phyloP scores from a whole-genome alignment of 2,888 invertebrate genomes.

The Alcis repandata region DNA sequence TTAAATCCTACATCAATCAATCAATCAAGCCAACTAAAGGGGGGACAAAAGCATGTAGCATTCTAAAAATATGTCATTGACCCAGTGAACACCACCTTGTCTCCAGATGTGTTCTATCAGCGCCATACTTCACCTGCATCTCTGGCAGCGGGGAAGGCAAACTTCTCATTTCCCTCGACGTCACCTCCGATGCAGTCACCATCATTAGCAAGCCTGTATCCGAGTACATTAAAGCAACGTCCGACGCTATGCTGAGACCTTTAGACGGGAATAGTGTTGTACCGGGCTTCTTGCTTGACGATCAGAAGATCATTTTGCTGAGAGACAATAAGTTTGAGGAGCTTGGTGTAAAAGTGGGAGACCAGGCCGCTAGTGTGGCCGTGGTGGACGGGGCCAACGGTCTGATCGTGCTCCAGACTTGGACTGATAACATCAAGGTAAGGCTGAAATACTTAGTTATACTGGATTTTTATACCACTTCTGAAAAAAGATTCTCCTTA shows the following conservation, averaged over 20 bases:
- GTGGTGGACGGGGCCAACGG: conserved; percentile 69
- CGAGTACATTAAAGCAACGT: conserved; percentile 56
- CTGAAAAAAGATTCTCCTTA: no score
- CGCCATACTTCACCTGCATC: conserved; percentile 89
- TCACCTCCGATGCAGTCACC: conserved; percentile 83
- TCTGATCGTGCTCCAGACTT: conserved; percentile 69
- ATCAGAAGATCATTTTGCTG: conserved; percentile 71
- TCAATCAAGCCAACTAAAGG: no score
- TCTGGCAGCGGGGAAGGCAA: conserved; percentile 78
- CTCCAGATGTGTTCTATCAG: conserved; percentile 88
- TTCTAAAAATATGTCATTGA: no score
- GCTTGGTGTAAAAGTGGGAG: conserved; percentile 58
- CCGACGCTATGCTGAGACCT: conserved; percentile 60
- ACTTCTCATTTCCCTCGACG: conserved; percentile 88
- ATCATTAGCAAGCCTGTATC: conserved; percentile 80
- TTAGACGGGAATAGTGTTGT: conserved; percentile 66
- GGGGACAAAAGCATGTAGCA: no score
- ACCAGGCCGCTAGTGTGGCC: conserved; percentile 67
- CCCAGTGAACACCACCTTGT: no score
- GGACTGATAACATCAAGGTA: conserved; percentile 71
- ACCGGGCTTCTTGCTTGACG: conserved; percentile 76
- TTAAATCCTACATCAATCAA: no score
- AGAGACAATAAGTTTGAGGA: conserved; percentile 68
- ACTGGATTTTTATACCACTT: no score
- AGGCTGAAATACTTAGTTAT: not conserved